Evolutionary conservation across 2,797 vertebrate genomes (phyloP).

Genomic region (Macroramphosus scolopax): DNA sequence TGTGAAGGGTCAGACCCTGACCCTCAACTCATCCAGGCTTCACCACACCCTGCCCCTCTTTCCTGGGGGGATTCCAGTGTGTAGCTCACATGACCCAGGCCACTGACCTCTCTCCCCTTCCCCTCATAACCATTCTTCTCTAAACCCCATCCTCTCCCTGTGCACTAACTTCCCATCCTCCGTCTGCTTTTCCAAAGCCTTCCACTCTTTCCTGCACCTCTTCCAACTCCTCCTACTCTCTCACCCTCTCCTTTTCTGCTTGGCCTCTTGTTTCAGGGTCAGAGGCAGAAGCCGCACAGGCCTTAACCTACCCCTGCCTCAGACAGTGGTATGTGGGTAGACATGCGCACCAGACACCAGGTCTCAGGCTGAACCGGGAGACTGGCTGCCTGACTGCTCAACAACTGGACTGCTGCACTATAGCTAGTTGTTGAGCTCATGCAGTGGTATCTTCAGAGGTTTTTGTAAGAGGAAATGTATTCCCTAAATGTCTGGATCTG

Average conservation of each 20-base stretch:
- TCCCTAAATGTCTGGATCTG: slow-evolving; percentile 38
- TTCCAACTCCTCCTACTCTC: slow-evolving; percentile 8
- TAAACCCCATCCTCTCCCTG: slow-evolving; percentile 21
- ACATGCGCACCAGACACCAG: slow-evolving; percentile 55
- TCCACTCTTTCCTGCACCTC: slow-evolving; percentile 38
- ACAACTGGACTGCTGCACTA: slow-evolving; percentile 31
- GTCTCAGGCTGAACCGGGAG: slow-evolving; percentile 51
- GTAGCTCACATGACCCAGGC: slow-evolving; percentile 65
- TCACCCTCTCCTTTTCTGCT: slow-evolving; percentile 24
- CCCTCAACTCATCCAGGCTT: slow-evolving; percentile 43
- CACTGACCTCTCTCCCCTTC: slow-evolving; percentile 55
- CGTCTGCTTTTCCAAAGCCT: slow-evolving; percentile 24
- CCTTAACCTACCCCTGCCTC: slow-evolving; percentile 52
- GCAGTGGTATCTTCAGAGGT: slow-evolving; percentile 26
- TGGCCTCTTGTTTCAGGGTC: slow-evolving; percentile 47
- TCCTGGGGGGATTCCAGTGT: slow-evolving; percentile 59
- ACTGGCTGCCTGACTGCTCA: slow-evolving; percentile 43
- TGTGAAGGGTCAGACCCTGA: slow-evolving; percentile 34
- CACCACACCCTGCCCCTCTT: slow-evolving; percentile 46
- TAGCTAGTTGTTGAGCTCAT: slow-evolving; percentile 14
- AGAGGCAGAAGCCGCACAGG: slow-evolving; percentile 44
- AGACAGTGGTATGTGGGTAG: slow-evolving; percentile 50
- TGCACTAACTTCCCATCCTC: slow-evolving; percentile 34
- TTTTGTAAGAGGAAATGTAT: slow-evolving; percentile 37
- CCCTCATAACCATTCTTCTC: slow-evolving; percentile 49